phyloP scores from a whole-genome alignment of 1,140 invertebrate species.

The Drosophila kanapiae region DNA sequence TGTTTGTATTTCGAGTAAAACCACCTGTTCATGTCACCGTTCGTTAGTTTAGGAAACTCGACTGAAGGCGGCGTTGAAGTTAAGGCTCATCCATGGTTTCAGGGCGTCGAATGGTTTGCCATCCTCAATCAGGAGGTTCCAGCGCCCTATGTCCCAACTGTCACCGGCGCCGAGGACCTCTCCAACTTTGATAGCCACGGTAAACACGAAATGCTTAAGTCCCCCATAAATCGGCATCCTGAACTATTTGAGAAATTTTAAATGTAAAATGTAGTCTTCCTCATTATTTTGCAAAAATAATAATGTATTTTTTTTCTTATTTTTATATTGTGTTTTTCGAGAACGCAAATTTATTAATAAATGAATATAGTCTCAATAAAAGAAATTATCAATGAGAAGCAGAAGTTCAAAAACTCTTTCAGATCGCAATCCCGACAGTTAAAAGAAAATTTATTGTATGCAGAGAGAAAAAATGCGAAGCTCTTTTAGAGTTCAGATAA shows the following conservation, averaged over 20 bases:
- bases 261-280: constrained; percentile 17
- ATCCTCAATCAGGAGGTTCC: constrained; percentile 92
- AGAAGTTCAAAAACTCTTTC: no score
- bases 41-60: constrained; percentile 90
- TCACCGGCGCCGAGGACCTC: constrained; percentile 58
- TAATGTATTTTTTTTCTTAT: constrained; percentile 3
- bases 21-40: constrained; percentile 1
- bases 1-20: no score
- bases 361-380: no score
- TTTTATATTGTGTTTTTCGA: neutral
- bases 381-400: no score
- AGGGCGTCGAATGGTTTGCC: constrained; percentile 93
- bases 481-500: no score
- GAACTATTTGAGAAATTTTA: constrained; percentile 72
- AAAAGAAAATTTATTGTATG: no score
- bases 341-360: no score
- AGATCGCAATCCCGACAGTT: no score
- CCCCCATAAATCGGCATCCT: constrained; percentile 65
- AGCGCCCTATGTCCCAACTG: constrained; percentile 91
- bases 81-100: constrained; percentile 90
- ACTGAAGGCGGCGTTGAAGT: constrained; percentile 90
- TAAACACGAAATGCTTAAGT: constrained; percentile 36
- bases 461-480: no score
- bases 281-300: neutral
- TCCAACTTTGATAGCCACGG: constrained; percentile 62